phyloP scores from a whole-genome alignment of 92 coral and sea anemone genomes.

The Ricordea florida region DNA sequence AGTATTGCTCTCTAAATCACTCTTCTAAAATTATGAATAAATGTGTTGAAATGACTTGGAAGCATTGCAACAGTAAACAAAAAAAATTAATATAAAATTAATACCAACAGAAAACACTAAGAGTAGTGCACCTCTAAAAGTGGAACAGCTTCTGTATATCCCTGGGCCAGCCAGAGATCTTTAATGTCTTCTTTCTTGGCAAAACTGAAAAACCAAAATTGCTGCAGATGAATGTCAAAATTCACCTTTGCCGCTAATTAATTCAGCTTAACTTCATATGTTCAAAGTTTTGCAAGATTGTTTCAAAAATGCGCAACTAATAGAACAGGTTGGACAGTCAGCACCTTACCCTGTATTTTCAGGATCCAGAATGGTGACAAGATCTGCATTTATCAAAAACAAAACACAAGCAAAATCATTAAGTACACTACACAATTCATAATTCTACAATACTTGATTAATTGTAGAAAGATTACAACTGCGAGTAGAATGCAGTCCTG shows the following conservation, averaged over 20 bases:
- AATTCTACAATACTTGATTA: no score
- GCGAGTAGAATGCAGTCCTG: no score
- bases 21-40: no score
- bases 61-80: no score
- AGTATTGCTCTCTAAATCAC: no score
- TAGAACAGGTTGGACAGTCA: no score
- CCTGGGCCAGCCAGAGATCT: conserved; percentile 94
- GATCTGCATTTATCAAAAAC: conserved; percentile 56
- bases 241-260: neutral
- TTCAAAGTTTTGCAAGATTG: no score
- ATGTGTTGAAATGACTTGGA: no score
- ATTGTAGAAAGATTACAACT: no score
- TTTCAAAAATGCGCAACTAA: no score
- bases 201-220: conserved; percentile 34
- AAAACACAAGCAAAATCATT: neutral
- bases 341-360: conserved; percentile 90
- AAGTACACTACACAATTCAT: no score
- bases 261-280: neutral
- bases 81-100: no score
- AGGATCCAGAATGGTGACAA: conserved; percentile 78
- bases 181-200: conserved; percentile 88
- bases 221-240: neutral
- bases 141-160: conserved; percentile 77
- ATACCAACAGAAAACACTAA: neutral
- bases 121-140: conserved; percentile 62